Conservation (phyloP, 2,888 invertebrate species). For the Chymomyza caudatula region DNA sequence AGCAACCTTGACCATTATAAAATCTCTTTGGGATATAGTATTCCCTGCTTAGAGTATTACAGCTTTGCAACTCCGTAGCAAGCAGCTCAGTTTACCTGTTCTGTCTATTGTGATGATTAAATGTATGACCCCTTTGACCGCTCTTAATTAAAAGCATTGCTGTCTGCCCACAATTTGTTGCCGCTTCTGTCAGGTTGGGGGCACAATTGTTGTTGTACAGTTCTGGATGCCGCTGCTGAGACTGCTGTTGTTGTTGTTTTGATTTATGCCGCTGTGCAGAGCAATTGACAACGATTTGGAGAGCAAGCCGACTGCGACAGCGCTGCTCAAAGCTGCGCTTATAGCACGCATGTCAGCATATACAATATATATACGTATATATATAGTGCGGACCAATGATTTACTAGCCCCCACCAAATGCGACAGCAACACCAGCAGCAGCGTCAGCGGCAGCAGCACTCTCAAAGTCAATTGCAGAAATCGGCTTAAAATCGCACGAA, state of each 20-base stretch:
- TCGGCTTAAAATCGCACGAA: conserved; percentile 64
- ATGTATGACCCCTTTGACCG: background rate
- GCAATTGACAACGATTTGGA: conserved; percentile 34
- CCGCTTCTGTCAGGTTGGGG: conserved; percentile 59
- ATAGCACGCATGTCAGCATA: conserved; percentile 70
- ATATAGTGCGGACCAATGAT: conserved; percentile 44
- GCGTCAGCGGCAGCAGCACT: conserved; percentile 39
- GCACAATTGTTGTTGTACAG: conserved; percentile 72
- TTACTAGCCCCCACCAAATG: conserved; percentile 53
- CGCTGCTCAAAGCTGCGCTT: conserved; percentile 37
- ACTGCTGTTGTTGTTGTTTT: conserved; percentile 21
- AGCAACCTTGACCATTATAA: too few relatives aligned
- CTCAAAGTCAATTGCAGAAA: conserved; percentile 66
- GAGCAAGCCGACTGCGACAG: conserved; percentile 2
- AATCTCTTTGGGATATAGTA: too few relatives aligned
- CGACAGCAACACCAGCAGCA: conserved; percentile 62
- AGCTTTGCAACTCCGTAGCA: too few relatives aligned
- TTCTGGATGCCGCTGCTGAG: conserved; percentile 29
- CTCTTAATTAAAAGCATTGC: background rate
- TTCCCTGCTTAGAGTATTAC: too few relatives aligned
- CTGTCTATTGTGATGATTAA: conserved; percentile 4
- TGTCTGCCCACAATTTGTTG: conserved; percentile 63
- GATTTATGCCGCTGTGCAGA: conserved; percentile 68
- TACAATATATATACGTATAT: background rate
- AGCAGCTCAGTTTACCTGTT: background rate